Evolutionary conservation across 92 coral and sea anemone species (phyloP).

Genomic region (Parazoanthus swiftii): DNA sequence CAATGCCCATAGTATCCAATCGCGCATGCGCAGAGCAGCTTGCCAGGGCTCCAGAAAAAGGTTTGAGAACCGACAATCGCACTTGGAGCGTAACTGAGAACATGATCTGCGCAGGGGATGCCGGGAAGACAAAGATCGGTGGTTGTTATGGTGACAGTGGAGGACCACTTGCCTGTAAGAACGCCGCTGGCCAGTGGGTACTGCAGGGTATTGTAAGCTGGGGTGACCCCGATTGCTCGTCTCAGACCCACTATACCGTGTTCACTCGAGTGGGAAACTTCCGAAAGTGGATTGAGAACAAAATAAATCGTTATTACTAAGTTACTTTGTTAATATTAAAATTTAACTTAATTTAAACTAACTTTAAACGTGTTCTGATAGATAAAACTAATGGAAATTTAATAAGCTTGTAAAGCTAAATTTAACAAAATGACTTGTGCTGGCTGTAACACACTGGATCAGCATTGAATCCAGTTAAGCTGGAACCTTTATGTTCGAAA

Average conservation of each 20-base stretch:
- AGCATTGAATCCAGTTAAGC: neutral
- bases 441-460: neutral
- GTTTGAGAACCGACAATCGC: slow-evolving; percentile 79
- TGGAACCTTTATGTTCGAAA: neutral
- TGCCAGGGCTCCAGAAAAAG: slow-evolving; percentile 74
- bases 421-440: neutral
- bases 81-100: slow-evolving; percentile 82
- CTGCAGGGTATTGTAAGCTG: slow-evolving; percentile 91
- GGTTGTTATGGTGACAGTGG: slow-evolving; percentile 99
- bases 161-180: slow-evolving; percentile 83
- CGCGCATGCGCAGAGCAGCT: slow-evolving; percentile 84
- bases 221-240: slow-evolving; percentile 90
- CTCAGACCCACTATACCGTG: slow-evolving; percentile 76
- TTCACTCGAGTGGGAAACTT: slow-evolving; percentile 77
- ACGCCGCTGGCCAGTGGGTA: slow-evolving; percentile 74
- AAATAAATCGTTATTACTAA: slow-evolving; percentile 21
- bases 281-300: slow-evolving; percentile 63
- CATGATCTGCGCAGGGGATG: slow-evolving; percentile 96
- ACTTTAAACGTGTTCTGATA: neutral
- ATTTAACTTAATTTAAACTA: neutral
- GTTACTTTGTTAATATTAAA: neutral
- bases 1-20: slow-evolving; percentile 87
- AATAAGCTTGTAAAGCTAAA: neutral
- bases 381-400: neutral
- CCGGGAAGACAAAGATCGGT: slow-evolving; percentile 74